Conservation (phyloP, 1,140 invertebrate genomes). For the Drosophila rhopaloa region DNA sequence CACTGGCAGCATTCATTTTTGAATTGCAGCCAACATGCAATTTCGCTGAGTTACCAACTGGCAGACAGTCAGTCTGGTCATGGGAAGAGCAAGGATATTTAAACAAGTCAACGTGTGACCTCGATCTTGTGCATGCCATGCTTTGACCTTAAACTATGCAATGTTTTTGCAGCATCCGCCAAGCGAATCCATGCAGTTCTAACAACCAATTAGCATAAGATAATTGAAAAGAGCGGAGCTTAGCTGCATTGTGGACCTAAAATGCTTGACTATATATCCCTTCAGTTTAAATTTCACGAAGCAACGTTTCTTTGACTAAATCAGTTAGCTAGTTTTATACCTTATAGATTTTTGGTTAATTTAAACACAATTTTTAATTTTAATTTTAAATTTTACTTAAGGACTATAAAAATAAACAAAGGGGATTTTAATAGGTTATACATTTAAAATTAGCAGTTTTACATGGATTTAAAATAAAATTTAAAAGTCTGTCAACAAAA, state of each 20-base stretch:
- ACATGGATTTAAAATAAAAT: too few species aligned
- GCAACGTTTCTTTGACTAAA: too few species aligned
- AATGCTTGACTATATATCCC: background rate
- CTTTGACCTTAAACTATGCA: slow-evolving; percentile 64
- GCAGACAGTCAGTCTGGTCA: slow-evolving; percentile 8
- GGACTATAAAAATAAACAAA: too few species aligned
- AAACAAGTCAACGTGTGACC: background rate
- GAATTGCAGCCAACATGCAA: slow-evolving; percentile 40
- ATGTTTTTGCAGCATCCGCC: slow-evolving; percentile 11
- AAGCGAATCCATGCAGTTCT: slow-evolving; percentile 8
- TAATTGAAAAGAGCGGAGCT: background rate
- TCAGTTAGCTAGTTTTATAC: too few species aligned
- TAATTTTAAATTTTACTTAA: too few species aligned
- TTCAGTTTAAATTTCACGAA: background rate
- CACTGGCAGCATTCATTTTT: slow-evolving; percentile 25
- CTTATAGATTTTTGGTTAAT: too few species aligned
- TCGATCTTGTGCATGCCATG: background rate
- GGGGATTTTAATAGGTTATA: too few species aligned
- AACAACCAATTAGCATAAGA: slow-evolving; percentile 26
- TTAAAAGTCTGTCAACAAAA: background rate
- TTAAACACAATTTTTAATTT: too few species aligned
- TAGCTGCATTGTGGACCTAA: background rate
- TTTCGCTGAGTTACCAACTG: too few species aligned
- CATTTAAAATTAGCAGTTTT: too few species aligned
- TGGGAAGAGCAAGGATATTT: slow-evolving; percentile 17